Conservation (phyloP, 2,113 vertebrate species). For the Menidia beryllina region DNA sequence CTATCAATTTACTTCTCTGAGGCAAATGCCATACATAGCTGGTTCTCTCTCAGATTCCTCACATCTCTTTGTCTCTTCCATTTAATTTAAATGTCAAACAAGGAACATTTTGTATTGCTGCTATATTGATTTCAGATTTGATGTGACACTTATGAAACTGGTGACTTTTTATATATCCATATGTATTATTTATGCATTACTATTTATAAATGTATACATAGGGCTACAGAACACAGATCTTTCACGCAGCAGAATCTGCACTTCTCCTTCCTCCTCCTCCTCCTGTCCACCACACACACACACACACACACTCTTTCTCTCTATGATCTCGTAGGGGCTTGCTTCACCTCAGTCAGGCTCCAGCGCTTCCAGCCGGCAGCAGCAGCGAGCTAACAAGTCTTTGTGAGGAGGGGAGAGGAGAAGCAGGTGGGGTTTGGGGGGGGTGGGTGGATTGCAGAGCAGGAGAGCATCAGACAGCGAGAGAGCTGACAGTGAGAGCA, state of each 20-base stretch:
- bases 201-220: too few relatives aligned
- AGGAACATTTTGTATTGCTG: too few relatives aligned
- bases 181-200: too few relatives aligned
- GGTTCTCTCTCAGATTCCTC: background rate
- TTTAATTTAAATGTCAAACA: too few relatives aligned
- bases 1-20: background rate
- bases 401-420: constrained; percentile 83
- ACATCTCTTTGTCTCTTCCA: constrained; percentile 1
- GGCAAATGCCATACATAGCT: background rate
- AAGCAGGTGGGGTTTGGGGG: too few relatives aligned
- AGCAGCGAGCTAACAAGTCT: constrained; percentile 90
- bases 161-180: too few relatives aligned
- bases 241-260: constrained; percentile 22
- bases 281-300: constrained; percentile 12
- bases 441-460: constrained; percentile 21
- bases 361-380: constrained; percentile 88
- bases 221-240: too few relatives aligned
- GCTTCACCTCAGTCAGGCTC: constrained; percentile 87
- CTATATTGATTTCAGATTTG: too few relatives aligned
- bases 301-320: constrained; percentile 20
- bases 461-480: constrained; percentile 45
- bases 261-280: constrained; percentile 26
- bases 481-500: constrained; percentile 51
- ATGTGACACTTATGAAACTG: too few relatives aligned
- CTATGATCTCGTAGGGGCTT: constrained; percentile 87